Conservation (phyloP, 2,888 invertebrate genomes). For the Azorinus chamasolen region DNA sequence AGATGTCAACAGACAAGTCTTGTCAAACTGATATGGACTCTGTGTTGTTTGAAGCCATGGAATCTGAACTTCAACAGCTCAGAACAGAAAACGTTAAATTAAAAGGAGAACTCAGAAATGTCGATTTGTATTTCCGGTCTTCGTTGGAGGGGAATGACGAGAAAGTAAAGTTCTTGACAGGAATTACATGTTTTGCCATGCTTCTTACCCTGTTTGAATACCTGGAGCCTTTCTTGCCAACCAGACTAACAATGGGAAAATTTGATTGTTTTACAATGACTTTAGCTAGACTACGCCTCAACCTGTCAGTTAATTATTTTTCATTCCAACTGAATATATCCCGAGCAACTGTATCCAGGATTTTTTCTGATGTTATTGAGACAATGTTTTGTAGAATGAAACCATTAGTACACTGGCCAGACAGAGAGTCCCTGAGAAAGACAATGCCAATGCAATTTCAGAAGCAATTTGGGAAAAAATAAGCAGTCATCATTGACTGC, state of each 20-base stretch:
- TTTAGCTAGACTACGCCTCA: no score
- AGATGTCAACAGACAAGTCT: neutral
- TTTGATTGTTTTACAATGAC: slow-evolving; percentile 1
- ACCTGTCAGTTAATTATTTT: no score
- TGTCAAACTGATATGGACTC: neutral
- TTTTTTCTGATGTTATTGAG: no score
- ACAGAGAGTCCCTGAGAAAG: slow-evolving; percentile 20
- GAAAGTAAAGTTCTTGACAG: slow-evolving; percentile 10
- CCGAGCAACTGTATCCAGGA: no score
- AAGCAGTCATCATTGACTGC: slow-evolving; percentile 49
- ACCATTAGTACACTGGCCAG: slow-evolving; percentile 23
- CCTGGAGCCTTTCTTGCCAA: slow-evolving; percentile 1
- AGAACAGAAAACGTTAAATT: neutral
- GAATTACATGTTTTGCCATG: neutral
- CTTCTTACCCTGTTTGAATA: neutral
- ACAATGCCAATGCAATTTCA: no score
- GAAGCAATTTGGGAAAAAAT: slow-evolving; percentile 21
- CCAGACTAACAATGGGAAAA: slow-evolving; percentile 1
- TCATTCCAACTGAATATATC: no score
- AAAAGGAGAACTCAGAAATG: neutral
- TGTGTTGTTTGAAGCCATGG: neutral
- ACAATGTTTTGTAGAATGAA: no score
- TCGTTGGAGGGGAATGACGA: slow-evolving; percentile 8
- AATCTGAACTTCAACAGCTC: neutral
- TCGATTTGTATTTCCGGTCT: neutral